A percentile compares a stretch with the other conserved stretches of the same genome.
Conservation (phyloP, 1,140 invertebrate species). For the Laupala kohalensis region DNA sequence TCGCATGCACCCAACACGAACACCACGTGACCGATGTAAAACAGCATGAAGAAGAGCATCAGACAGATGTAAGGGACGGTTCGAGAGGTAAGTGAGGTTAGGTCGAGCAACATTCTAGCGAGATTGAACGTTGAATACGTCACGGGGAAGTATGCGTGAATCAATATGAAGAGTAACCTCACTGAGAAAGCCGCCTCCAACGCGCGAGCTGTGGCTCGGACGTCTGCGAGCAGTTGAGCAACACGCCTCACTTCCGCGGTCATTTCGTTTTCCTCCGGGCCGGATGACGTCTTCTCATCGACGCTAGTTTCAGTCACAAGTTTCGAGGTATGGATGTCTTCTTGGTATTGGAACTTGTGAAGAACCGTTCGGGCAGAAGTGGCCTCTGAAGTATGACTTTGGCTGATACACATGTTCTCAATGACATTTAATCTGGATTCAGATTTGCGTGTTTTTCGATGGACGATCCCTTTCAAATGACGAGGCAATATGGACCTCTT, state of each 20-base stretch:
- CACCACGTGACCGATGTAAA: not conserved
- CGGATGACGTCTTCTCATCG: no score
- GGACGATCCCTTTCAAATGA: no score
- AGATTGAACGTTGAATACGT: not conserved
- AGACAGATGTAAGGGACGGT: not conserved
- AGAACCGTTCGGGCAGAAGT: no score
- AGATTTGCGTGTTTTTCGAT: no score
- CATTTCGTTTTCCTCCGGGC: no score
- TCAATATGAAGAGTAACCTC: not conserved
- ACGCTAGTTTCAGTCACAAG: no score
- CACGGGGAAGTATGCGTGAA: not conserved
- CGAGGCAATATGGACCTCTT: no score
- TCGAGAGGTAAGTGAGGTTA: not conserved
- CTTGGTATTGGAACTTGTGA: no score
- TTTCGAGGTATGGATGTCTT: no score
- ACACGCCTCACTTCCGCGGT: not conserved
- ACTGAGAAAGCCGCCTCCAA: not conserved
- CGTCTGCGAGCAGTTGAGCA: not conserved
- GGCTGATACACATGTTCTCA: no score
- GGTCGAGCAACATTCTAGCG: not conserved
- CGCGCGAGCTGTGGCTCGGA: not conserved
- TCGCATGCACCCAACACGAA: not conserved
- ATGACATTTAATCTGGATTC: no score
- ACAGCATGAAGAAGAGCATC: not conserved
- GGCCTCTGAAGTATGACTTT: no score